Percentiles rank a stretch among this genome's conserved stretches.
Evolutionary conservation across 2,797 vertebrate genomes (phyloP).

Genomic region (Hoplostethus atlanticus): DNA sequence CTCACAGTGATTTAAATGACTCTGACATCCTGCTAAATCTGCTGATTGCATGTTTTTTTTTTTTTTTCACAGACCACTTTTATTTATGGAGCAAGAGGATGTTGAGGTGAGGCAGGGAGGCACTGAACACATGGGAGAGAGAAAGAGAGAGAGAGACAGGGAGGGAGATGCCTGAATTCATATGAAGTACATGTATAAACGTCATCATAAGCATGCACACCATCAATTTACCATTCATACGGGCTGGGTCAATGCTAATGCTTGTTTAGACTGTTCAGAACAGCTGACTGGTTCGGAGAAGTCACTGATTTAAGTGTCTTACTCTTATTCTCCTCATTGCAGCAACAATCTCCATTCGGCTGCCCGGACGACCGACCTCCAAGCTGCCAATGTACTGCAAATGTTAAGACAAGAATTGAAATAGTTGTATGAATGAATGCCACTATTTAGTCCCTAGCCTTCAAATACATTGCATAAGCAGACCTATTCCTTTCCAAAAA

Average conservation of each 20-base stretch:
- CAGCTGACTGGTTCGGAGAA: slow-evolving; percentile 3
- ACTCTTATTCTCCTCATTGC: slow-evolving; percentile 98
- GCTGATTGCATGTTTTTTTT: slow-evolving; percentile 24
- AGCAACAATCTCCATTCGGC: slow-evolving; percentile 96
- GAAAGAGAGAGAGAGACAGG: slow-evolving; percentile 15
- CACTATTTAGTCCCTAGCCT: neutral
- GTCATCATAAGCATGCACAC: neutral
- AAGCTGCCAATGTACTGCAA: slow-evolving; percentile 95
- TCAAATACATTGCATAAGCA: no score
- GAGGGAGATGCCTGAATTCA: neutral
- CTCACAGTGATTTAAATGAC: slow-evolving; percentile 47
- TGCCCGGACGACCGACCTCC: slow-evolving; percentile 95
- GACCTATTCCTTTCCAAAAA: no score
- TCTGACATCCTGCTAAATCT: slow-evolving; percentile 60
- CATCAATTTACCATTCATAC: neutral
- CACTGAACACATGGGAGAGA: slow-evolving; percentile 10
- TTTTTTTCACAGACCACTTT: neutral
- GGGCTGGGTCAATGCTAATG: neutral
- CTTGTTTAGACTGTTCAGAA: slow-evolving; percentile 1
- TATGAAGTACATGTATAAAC: neutral
- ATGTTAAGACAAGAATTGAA: slow-evolving; percentile 34
- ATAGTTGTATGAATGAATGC: neutral
- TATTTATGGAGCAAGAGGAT: slow-evolving; percentile 26
- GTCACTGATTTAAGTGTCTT: slow-evolving; percentile 69
- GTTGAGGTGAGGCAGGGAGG: slow-evolving; percentile 21